These are phyloP conservation scores for Sesia apiformis DNA, from an alignment of 2,888 invertebrate species.

Conservation along the genomic window DNA sequence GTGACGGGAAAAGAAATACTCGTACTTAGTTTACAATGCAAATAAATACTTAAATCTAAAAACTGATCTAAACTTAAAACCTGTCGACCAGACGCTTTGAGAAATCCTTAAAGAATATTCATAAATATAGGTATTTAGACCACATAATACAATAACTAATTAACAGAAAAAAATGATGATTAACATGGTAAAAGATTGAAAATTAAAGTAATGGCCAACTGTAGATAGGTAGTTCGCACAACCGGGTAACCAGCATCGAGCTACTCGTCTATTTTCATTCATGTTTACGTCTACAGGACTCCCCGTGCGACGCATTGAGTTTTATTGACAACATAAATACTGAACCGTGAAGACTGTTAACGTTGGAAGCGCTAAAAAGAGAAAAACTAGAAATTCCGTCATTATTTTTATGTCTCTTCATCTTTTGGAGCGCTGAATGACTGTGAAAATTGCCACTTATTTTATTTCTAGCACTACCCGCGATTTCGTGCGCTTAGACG, in stretches of 20 bases:
- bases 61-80: too few relatives aligned
- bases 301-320: constrained; percentile 43
- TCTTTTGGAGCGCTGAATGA: not conserved
- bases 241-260: constrained; percentile 9
- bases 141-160: too few relatives aligned
- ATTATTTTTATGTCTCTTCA: too few relatives aligned
- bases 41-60: too few relatives aligned
- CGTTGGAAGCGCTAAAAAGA: not conserved
- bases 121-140: too few relatives aligned
- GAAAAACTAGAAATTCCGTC: not conserved
- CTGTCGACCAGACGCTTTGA: too few relatives aligned
- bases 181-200: too few relatives aligned
- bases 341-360: constrained; percentile 7
- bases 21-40: too few relatives aligned
- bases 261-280: constrained; percentile 44
- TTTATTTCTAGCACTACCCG: not conserved
- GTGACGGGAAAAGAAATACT: too few relatives aligned
- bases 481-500: not conserved
- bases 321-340: constrained; percentile 68
- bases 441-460: not conserved
- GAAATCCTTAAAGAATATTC: too few relatives aligned
- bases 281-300: constrained; percentile 45
- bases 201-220: too few relatives aligned
- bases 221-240: not conserved
- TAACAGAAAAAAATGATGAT: too few relatives aligned